Base-by-base conservation (phyloP, 2,888 invertebrate genomes). In the Bembecia ichneumoniformis region DNA sequence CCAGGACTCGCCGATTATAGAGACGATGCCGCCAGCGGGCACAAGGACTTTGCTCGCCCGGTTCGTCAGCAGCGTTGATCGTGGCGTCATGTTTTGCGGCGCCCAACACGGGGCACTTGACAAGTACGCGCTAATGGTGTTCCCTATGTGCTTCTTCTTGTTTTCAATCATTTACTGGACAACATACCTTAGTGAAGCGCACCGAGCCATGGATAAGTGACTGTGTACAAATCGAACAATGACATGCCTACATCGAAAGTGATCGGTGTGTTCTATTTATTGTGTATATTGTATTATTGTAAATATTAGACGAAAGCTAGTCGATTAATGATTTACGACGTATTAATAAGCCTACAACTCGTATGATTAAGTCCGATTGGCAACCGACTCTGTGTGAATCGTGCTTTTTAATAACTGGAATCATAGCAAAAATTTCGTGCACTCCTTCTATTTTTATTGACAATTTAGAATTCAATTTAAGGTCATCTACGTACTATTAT, bases 101-200 rank as follows among this genome's bases (percentile, higher is more conserved):
- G 90, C 90, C 53, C 89, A 89, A 65, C 83, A 90, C 56, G 90
- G 90, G 28, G 76, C 88, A 40, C 74, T 90, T 52, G 90, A 90
- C 69, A 88, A 89, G 65, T 87, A 88, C 55, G 90, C 90, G 5
- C 82, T 91, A n/a, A 88, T 90, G 55, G 54, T 90, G 43, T 91
- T 90, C 66, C 90, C 90, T 1, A 53, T 90, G 52, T 87, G 89
- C 66, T 90, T 90, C 72, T 56, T 87, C 35, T 77, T 90, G 3
- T 91, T 91, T 63, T 81, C 89, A 44, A 68, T 88, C 52, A 87
- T 88, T 53, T 91, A 90, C 68, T 91, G 90, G 90, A 88, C 89
- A 56, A 87, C 89, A 51, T 91, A 91, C 68, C 79, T 90, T 51
- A 89, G 82, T 71, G 90, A 89, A 65, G 89, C 90, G 34, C 71